phyloP scores from a whole-genome alignment of 2,113 vertebrate genomes.

The Trogon surrucura region DNA sequence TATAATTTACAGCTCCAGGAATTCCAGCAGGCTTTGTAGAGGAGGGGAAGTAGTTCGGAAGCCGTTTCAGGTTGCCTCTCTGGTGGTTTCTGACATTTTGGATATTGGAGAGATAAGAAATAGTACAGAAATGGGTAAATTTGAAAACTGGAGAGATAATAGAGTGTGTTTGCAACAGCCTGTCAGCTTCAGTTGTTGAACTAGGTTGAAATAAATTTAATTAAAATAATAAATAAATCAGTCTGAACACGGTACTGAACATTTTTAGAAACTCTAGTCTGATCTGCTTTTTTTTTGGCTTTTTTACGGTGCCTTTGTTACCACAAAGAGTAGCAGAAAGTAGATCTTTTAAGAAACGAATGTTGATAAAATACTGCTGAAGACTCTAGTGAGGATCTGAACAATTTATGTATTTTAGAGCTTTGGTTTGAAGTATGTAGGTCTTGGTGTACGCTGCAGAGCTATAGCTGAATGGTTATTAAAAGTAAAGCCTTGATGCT shows the following conservation, averaged over 20 bases:
- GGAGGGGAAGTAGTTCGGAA: background rate
- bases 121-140: background rate
- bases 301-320: background rate
- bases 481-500: background rate
- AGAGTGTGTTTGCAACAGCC: background rate
- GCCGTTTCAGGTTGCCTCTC: background rate
- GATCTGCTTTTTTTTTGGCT: background rate
- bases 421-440: background rate
- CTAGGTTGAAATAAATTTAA: background rate
- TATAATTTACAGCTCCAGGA: background rate
- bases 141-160: background rate
- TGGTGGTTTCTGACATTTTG: background rate
- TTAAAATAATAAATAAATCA: background rate
- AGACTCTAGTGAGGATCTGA: background rate
- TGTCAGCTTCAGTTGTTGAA: background rate
- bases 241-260: background rate
- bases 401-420: background rate
- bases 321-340: background rate
- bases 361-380: background rate
- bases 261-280: background rate
- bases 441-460: background rate
- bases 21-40: background rate
- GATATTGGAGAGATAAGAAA: background rate
- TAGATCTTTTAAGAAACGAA: background rate
- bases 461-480: background rate